A percentile compares a stretch with the other conserved stretches of the same genome.
phyloP scores from a whole-genome alignment of 2,888 invertebrate genomes.

The Chaitophorus viminalis region DNA sequence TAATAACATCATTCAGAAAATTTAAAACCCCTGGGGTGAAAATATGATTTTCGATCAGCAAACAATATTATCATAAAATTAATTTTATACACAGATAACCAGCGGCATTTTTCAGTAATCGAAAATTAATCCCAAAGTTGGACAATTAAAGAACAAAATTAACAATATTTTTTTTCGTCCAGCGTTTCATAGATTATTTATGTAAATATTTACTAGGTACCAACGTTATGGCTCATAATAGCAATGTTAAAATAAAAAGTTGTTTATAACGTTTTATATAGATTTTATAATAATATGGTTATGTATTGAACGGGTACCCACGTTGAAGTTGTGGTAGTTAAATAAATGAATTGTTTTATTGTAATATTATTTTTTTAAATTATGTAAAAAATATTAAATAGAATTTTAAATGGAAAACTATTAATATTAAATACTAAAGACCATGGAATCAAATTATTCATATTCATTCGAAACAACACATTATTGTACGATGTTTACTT shows the following conservation, averaged over 20 bases:
- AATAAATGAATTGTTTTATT: background rate
- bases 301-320: background rate
- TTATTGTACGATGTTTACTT: too few relatives aligned
- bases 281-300: background rate
- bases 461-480: too few relatives aligned
- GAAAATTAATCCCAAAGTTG: constrained; percentile 28
- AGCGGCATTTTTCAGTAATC: constrained; percentile 20
- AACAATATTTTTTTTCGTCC: background rate
- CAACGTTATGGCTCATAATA: background rate
- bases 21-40: constrained; percentile 11
- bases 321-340: background rate
- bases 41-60: constrained; percentile 30
- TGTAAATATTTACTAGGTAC: background rate
- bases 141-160: background rate
- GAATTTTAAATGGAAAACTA: background rate
- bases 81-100: background rate
- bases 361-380: background rate
- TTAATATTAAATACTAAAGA: too few relatives aligned
- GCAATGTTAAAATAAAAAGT: background rate
- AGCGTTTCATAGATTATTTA: background rate
- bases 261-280: background rate
- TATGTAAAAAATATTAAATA: background rate
- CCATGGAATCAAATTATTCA: too few relatives aligned
- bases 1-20: constrained; percentile 37
- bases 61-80: constrained; percentile 44